Conservation (phyloP, 2,797 vertebrate genomes). For the Enteromius thamalakanensis region DNA sequence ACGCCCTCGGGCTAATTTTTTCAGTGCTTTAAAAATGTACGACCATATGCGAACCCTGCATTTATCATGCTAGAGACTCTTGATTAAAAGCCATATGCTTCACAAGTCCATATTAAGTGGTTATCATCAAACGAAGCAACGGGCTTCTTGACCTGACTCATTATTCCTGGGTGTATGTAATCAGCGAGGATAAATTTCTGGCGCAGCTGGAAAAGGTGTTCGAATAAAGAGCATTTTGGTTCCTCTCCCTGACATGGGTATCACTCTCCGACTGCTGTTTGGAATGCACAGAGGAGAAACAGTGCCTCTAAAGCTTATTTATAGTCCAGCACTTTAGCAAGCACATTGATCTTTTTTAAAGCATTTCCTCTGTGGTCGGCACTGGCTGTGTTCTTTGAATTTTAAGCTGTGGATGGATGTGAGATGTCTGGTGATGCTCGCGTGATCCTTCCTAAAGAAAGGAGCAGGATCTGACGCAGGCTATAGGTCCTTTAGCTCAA, state of each 20-base stretch:
- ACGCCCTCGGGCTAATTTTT: conserved; percentile 11
- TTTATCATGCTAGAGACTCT: conserved; percentile 24
- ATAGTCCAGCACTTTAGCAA: conserved; percentile 49
- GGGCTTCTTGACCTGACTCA: conserved; percentile 24
- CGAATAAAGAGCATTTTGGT: conserved; percentile 26
- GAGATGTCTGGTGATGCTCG: conserved; percentile 15
- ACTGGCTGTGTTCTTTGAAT: conserved; percentile 47
- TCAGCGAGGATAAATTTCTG: conserved; percentile 37
- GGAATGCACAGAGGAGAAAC: conserved; percentile 22
- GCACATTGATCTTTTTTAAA: conserved; percentile 50
- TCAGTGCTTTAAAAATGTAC: conserved; percentile 26
- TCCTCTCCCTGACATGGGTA: conserved; percentile 13
- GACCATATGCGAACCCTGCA: conserved; percentile 27
- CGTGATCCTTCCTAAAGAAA: conserved; percentile 8
- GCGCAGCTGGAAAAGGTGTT: conserved; percentile 20
- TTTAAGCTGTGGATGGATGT: conserved; percentile 31
- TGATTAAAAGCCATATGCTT: conserved; percentile 42
- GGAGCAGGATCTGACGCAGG: conserved; percentile 11
- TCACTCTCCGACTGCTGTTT: conserved; percentile 36
- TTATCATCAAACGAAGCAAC: conserved; percentile 35
- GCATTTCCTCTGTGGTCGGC: conserved; percentile 37
- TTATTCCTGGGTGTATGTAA: conserved; percentile 27
- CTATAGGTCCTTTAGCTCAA: neutral
- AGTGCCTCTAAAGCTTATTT: conserved; percentile 40
- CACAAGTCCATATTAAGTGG: conserved; percentile 26